These are phyloP conservation scores for Notamacropus eugenii DNA, from an alignment of 2,797 vertebrate species.

Conservation along the genomic window DNA sequence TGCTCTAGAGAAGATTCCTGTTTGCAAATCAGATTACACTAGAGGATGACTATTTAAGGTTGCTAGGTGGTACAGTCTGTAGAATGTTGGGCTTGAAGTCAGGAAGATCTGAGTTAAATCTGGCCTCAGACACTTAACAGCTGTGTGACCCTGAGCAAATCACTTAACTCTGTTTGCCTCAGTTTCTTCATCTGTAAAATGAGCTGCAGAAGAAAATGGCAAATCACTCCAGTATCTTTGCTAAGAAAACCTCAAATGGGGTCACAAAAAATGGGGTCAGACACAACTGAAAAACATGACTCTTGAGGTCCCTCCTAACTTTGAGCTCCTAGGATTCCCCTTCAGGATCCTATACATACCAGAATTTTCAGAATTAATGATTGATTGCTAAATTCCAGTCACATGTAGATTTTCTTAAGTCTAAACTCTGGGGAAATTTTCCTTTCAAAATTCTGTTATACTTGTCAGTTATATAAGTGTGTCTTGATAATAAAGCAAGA, in stretches of 20 bases:
- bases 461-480: background rate
- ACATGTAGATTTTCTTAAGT: background rate
- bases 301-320: background rate
- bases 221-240: background rate
- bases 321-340: background rate
- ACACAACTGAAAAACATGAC: background rate
- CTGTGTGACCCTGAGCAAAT: background rate
- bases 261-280: background rate
- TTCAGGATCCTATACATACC: background rate
- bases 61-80: background rate
- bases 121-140: background rate
- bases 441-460: background rate
- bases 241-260: background rate
- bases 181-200: conserved; percentile 14
- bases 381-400: background rate
- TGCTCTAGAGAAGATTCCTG: background rate
- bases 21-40: background rate
- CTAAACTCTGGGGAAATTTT: background rate
- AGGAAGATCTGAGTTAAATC: background rate
- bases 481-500: background rate
- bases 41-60: background rate
- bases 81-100: background rate
- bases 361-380: background rate
- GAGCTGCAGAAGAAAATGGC: background rate
- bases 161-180: background rate